Percentiles rank a stretch among this genome's conserved stretches.
These are phyloP conservation scores for Campoletis raptor DNA, from an alignment of 2,888 invertebrate genomes.

Conservation along the genomic window DNA sequence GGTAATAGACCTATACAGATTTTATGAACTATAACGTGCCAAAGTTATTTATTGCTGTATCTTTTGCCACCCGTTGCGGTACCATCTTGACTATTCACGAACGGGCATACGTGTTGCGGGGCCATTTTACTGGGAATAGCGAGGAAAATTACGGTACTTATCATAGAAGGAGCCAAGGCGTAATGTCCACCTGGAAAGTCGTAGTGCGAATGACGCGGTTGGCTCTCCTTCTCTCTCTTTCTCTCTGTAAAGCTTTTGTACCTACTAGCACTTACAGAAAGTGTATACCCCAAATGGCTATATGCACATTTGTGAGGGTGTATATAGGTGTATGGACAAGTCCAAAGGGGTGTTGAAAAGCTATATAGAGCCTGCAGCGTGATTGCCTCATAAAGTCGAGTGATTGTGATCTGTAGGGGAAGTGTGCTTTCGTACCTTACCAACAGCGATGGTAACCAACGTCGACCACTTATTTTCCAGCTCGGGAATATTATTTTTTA, in stretches of 20 bases:
- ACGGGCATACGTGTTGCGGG: slow-evolving; percentile 52
- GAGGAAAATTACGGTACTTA: slow-evolving; percentile 74
- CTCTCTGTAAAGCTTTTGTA: slow-evolving; percentile 45
- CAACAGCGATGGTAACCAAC: slow-evolving; percentile 47
- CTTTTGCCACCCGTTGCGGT: slow-evolving; percentile 5
- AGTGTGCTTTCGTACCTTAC: slow-evolving; percentile 61
- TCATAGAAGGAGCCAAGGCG: slow-evolving; percentile 70
- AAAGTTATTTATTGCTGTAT: slow-evolving; percentile 15
- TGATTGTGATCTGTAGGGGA: slow-evolving; percentile 75
- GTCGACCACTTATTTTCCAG: slow-evolving; percentile 67
- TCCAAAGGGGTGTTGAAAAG: slow-evolving; percentile 70
- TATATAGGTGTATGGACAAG: slow-evolving; percentile 10
- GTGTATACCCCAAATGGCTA: slow-evolving; percentile 31
- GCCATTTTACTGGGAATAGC: slow-evolving; percentile 69
- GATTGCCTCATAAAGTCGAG: slow-evolving; percentile 77
- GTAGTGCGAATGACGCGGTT: slow-evolving; percentile 47
- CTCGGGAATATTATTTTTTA: slow-evolving; percentile 63
- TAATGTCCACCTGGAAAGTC: slow-evolving; percentile 70
- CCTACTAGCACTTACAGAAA: slow-evolving; percentile 19
- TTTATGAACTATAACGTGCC: slow-evolving; percentile 6
- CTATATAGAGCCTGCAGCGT: slow-evolving; percentile 68
- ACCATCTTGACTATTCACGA: slow-evolving; percentile 33
- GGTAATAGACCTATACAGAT: not conserved
- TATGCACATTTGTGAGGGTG: slow-evolving; percentile 1
- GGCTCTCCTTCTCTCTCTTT: slow-evolving; percentile 8